Evolutionary conservation across 2,113 vertebrate species (phyloP).

Genomic region (Crotalus viridis): DNA sequence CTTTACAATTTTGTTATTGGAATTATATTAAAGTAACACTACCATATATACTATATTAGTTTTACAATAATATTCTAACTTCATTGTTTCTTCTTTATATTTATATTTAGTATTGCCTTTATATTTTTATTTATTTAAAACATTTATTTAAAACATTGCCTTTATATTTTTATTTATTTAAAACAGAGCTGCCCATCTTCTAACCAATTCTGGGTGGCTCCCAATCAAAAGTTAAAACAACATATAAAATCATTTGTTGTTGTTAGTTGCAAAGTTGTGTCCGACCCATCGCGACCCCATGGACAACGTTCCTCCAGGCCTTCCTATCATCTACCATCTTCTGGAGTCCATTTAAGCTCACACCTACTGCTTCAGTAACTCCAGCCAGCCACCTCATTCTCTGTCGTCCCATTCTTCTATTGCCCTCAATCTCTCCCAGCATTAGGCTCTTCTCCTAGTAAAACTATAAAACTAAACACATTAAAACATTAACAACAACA

Average conservation of each 20-base stretch:
- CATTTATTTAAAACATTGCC: neutral
- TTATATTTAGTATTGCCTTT: neutral
- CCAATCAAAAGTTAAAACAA: neutral
- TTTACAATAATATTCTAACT: neutral
- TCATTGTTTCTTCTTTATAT: neutral
- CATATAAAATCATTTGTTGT: neutral
- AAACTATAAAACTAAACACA: neutral
- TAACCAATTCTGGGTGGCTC: neutral
- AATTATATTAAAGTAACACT: neutral
- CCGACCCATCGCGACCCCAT: no score
- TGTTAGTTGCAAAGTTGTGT: no score
- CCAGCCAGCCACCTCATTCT: no score
- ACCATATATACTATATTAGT: neutral
- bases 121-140: neutral
- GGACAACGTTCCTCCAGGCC: no score
- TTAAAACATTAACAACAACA: neutral
- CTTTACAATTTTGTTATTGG: neutral
- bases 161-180: neutral
- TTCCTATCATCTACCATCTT: no score
- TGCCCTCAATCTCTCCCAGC: no score
- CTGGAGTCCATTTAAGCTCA: no score
- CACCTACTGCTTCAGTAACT: no score
- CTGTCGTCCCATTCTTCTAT: no score
- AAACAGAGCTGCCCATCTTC: neutral
- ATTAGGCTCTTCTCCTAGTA: neutral